Percentiles rank a stretch among this genome's conserved stretches.
phyloP scores from a whole-genome alignment of 2,113 vertebrate genomes.

The Larimichthys polyactis region DNA sequence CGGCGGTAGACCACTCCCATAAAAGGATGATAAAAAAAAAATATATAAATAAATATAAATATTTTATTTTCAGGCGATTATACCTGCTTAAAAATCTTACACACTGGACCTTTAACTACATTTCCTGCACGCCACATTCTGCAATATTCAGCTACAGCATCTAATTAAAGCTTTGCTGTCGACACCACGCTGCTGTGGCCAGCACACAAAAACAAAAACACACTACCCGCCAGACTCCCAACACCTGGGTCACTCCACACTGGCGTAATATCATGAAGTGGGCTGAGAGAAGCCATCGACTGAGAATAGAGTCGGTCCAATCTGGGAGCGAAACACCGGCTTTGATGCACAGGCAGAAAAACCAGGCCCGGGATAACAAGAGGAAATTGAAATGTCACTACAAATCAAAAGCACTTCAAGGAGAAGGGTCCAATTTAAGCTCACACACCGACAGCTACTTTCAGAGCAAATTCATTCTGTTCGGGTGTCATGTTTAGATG shows the following conservation, averaged over 20 bases:
- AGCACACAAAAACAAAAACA: neutral
- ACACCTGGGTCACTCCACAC: slow-evolving; percentile 44
- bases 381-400: slow-evolving; percentile 84
- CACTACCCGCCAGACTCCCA: neutral
- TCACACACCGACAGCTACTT: slow-evolving; percentile 67
- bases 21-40: too few relatives aligned
- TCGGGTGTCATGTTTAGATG: slow-evolving; percentile 57
- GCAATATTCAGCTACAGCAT: neutral
- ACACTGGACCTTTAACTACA: neutral
- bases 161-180: neutral
- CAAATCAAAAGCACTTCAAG: slow-evolving; percentile 76
- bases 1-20: too few relatives aligned
- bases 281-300: slow-evolving; percentile 23
- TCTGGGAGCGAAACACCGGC: slow-evolving; percentile 45
- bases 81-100: too few relatives aligned
- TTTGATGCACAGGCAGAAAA: slow-evolving; percentile 51
- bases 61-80: too few relatives aligned
- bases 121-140: neutral
- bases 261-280: slow-evolving; percentile 29
- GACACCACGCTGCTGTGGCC: neutral
- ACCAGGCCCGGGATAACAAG: slow-evolving; percentile 68
- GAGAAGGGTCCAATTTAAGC: slow-evolving; percentile 71
- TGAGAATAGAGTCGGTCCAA: slow-evolving; percentile 43
- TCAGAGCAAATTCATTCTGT: slow-evolving; percentile 68
- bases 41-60: too few relatives aligned